Evolutionary conservation across 2,888 invertebrate species (phyloP).

Genomic region (Iphiclides podalirius): DNA sequence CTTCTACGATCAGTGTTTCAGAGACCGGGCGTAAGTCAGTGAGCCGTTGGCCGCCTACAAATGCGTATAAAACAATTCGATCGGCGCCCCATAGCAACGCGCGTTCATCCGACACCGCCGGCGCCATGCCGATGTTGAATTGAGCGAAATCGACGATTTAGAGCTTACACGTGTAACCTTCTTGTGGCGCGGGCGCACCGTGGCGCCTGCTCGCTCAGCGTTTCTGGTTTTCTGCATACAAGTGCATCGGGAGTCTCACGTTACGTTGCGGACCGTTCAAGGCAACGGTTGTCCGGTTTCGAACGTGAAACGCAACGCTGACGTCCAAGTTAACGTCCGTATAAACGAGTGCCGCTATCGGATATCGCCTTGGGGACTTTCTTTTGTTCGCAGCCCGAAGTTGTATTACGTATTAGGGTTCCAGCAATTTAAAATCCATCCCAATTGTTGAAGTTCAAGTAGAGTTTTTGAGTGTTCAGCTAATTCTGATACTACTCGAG

Average conservation of each 20-base stretch:
- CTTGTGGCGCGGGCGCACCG: constrained; percentile 40
- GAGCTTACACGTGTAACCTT: constrained; percentile 66
- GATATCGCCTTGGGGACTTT: no score
- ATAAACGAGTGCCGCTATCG: no score
- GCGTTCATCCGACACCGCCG: constrained; percentile 23
- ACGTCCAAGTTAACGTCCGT: background rate
- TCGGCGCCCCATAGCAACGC: background rate
- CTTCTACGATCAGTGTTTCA: no score
- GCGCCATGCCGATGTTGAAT: constrained; percentile 36
- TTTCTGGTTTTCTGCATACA: constrained; percentile 10
- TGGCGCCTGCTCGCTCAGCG: constrained; percentile 9
- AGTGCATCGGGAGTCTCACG: constrained; percentile 26
- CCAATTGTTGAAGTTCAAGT: no score
- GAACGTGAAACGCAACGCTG: background rate
- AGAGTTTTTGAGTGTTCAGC: no score
- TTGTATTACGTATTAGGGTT: no score
- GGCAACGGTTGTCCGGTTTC: background rate
- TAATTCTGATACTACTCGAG: no score
- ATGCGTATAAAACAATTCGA: background rate
- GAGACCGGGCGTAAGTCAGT: no score
- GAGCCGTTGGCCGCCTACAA: background rate
- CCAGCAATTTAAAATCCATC: no score
- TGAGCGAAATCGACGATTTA: constrained; percentile 37
- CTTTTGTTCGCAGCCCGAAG: no score
- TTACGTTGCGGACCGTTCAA: constrained; percentile 38